These are phyloP conservation scores for Trachymyrmex septentrionalis DNA, from an alignment of 1,140 invertebrate genomes.

Conservation along the genomic window DNA sequence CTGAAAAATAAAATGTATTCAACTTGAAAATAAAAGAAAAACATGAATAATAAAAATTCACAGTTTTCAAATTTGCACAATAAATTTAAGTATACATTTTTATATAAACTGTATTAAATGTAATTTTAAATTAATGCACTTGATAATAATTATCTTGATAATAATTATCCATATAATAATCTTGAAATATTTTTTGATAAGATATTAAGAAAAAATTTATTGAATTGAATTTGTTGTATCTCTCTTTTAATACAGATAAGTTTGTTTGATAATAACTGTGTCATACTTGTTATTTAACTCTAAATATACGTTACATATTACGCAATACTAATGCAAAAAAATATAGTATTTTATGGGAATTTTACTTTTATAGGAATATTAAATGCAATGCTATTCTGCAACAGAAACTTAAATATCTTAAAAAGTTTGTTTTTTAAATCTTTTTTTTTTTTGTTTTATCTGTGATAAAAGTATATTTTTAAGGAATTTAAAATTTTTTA, in stretches of 20 bases:
- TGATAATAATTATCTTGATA: too few species aligned
- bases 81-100: background rate
- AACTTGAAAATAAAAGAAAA: background rate
- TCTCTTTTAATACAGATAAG: background rate
- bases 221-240: background rate
- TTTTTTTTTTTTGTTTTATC: background rate
- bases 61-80: background rate
- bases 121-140: background rate
- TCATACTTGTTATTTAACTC: background rate
- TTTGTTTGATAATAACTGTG: background rate
- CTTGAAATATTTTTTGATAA: constrained; percentile 5
- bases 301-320: background rate
- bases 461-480: background rate
- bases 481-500: background rate
- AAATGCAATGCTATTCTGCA: background rate
- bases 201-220: background rate
- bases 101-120: background rate
- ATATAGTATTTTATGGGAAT: background rate
- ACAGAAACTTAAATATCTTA: background rate
- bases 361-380: background rate
- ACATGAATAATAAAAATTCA: background rate
- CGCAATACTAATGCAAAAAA: background rate
- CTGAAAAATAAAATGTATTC: background rate
- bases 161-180: too few species aligned
- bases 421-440: background rate